Conservation (phyloP, 2,888 invertebrate species). For the Eupithecia centaureata region DNA sequence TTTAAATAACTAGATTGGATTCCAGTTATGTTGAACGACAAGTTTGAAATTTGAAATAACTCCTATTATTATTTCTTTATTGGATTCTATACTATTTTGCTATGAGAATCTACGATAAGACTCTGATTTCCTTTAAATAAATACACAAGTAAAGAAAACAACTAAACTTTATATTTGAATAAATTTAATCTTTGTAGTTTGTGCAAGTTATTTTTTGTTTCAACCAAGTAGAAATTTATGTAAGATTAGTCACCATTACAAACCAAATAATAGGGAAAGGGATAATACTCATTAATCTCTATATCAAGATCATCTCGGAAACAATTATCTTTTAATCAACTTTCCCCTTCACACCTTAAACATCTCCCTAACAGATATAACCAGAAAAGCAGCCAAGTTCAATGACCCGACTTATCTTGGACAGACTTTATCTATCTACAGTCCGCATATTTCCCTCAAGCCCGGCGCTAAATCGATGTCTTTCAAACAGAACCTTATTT, state of each 20-base stretch:
- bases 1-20: slow-evolving; percentile 16
- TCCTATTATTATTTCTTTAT: not conserved
- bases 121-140: not conserved
- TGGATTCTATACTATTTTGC: not conserved
- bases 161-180: not conserved
- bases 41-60: not conserved
- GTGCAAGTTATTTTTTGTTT: too few relatives aligned
- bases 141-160: not conserved
- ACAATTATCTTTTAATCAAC: slow-evolving; percentile 38
- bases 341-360: slow-evolving; percentile 39
- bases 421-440: slow-evolving; percentile 69
- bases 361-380: slow-evolving; percentile 21
- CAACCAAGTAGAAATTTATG: too few relatives aligned
- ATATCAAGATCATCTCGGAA: slow-evolving; percentile 21
- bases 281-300: slow-evolving; percentile 31
- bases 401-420: slow-evolving; percentile 74
- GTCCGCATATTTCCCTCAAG: slow-evolving; percentile 64
- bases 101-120: not conserved
- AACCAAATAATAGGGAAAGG: slow-evolving; percentile 14
- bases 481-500: slow-evolving; percentile 60
- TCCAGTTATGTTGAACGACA: slow-evolving; percentile 6
- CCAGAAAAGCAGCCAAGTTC: slow-evolving; percentile 64
- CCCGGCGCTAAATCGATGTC: slow-evolving; percentile 62
- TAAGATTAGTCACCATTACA: slow-evolving; percentile 4
- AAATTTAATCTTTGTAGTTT: not conserved